These are phyloP conservation scores for Heliocidaris erythrogramma DNA, from an alignment of 35 echinoderm and acorn worm species.

Conservation along the genomic window DNA sequence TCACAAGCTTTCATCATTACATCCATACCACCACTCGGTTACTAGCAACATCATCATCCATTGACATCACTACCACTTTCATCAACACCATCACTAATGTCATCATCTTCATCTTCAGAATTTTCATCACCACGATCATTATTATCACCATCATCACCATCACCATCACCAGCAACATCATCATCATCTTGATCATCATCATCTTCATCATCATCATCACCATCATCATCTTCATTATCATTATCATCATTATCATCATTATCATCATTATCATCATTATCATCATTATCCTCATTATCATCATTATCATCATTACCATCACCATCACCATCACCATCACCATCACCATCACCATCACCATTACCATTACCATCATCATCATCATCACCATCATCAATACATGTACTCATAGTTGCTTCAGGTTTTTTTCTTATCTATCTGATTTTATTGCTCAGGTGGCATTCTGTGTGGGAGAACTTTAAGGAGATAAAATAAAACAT, in stretches of 20 bases:
- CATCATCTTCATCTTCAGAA: not conserved
- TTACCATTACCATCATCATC: not conserved
- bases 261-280: not conserved
- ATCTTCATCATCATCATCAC: too few species aligned
- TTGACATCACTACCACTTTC: not conserved
- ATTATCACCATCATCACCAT: not conserved
- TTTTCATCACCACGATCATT: not conserved
- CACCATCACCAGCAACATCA: not conserved
- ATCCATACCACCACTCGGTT: not conserved
- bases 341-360: not conserved
- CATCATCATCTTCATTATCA: too few species aligned
- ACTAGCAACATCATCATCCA: not conserved
- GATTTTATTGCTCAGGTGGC: constrained; percentile 38
- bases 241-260: too few species aligned
- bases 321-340: not conserved
- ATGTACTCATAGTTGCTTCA: not conserved
- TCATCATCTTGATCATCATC: too few species aligned
- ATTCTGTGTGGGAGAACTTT: constrained; percentile 25
- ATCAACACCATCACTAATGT: not conserved
- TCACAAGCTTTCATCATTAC: not conserved
- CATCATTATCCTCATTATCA: not conserved
- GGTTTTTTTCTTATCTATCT: constrained; percentile 4
- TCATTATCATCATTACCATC: not conserved
- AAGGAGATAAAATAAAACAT: not conserved
- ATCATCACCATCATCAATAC: not conserved